Conservation (phyloP, 2,797 vertebrate genomes). For the Pangasius mekongensis region DNA sequence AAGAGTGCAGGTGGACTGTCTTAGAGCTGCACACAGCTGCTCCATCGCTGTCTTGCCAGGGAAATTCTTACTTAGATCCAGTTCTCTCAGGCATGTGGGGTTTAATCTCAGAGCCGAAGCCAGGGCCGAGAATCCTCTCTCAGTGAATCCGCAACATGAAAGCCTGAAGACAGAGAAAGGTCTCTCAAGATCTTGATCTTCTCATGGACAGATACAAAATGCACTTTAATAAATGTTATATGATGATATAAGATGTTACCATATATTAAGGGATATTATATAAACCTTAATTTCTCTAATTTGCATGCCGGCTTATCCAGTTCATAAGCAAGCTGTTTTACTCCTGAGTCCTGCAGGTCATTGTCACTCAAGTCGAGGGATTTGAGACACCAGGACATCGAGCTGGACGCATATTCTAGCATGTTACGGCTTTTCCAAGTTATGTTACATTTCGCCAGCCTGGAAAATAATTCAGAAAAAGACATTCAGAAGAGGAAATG, state of each 20-base stretch:
- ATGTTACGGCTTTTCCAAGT: slow-evolving; percentile 38
- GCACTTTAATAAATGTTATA: not conserved
- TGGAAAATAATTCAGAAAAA: slow-evolving; percentile 20
- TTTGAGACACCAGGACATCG: slow-evolving; percentile 35
- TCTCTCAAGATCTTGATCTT: not conserved
- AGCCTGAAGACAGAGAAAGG: slow-evolving; percentile 34
- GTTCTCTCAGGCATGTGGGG: slow-evolving; percentile 35
- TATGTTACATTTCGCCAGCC: slow-evolving; percentile 44
- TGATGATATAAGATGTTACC: too few species aligned
- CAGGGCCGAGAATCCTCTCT: slow-evolving; percentile 34
- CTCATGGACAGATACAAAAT: not conserved
- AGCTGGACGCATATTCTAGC: slow-evolving; percentile 1
- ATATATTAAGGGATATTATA: not conserved
- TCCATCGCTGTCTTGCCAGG: slow-evolving; percentile 16
- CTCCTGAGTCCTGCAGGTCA: slow-evolving; percentile 42
- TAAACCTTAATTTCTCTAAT: slow-evolving; percentile 43
- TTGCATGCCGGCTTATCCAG: slow-evolving; percentile 38
- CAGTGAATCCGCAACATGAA: slow-evolving; percentile 35
- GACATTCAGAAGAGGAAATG: not conserved
- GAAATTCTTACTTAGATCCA: slow-evolving; percentile 47
- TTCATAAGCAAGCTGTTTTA: slow-evolving; percentile 26
- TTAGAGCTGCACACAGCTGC: slow-evolving; percentile 31
- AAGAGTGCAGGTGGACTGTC: slow-evolving; percentile 23
- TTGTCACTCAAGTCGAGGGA: slow-evolving; percentile 51
- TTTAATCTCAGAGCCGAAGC: slow-evolving; percentile 43